These are phyloP conservation scores for Zophobas morio DNA, from an alignment of 1,140 invertebrate genomes.

Conservation along the genomic window DNA sequence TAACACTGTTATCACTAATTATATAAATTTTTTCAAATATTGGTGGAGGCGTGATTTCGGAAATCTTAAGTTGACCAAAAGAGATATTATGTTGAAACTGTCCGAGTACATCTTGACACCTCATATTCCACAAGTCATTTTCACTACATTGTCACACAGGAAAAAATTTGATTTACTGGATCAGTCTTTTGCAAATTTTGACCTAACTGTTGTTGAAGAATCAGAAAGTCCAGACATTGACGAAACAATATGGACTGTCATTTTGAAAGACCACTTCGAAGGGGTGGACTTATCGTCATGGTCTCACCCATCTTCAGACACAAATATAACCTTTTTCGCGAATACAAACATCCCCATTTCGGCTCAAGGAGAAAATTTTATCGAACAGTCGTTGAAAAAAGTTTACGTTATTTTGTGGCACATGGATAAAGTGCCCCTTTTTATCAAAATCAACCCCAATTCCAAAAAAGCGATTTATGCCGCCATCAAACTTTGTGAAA, in stretches of 20 bases:
- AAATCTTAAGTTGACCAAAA: slow-evolving; percentile 14
- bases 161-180: neutral
- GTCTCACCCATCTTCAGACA: neutral
- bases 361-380: slow-evolving; percentile 21
- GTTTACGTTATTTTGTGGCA: slow-evolving; percentile 28
- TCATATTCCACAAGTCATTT: slow-evolving; percentile 11
- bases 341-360: slow-evolving; percentile 1
- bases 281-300: neutral
- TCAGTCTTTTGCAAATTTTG: neutral
- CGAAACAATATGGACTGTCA: neutral
- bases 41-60: slow-evolving; percentile 30
- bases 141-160: neutral
- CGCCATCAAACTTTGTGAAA: slow-evolving; percentile 4
- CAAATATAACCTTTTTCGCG: neutral
- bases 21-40: slow-evolving; percentile 19
- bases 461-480: neutral
- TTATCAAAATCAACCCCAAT: slow-evolving; percentile 7
- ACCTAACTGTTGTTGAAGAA: neutral
- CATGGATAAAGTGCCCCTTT: slow-evolving; percentile 4
- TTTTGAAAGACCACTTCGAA: neutral
- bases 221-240: neutral
- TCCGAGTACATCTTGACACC: slow-evolving; percentile 12
- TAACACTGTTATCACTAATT: neutral
- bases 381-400: slow-evolving; percentile 13
- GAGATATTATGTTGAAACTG: slow-evolving; percentile 9